Conservation (phyloP, 2,888 invertebrate genomes). For the Lamellibrachia satsuma region DNA sequence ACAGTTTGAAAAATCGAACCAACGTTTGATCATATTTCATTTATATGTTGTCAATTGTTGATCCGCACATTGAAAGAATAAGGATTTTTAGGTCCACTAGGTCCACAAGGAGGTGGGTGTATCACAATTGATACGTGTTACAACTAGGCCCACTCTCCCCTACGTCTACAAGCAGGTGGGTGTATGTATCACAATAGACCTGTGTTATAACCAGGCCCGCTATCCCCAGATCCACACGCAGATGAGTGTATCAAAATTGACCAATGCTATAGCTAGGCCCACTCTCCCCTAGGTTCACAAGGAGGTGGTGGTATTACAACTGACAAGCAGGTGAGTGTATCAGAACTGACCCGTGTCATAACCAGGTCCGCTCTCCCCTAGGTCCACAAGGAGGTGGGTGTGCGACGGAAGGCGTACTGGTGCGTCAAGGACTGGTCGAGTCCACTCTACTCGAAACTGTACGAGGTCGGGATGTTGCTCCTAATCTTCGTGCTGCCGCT, state of each 20-base stretch:
- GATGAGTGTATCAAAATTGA: not conserved
- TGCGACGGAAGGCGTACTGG: slow-evolving; percentile 68
- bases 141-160: too few relatives aligned
- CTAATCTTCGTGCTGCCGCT: slow-evolving; percentile 74
- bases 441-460: slow-evolving; percentile 67
- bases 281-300: not conserved
- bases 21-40: too few relatives aligned
- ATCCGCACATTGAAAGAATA: too few relatives aligned
- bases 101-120: slow-evolving; percentile 67
- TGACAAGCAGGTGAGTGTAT: not conserved
- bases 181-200: too few relatives aligned
- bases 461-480: slow-evolving; percentile 74
- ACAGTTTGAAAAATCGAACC: too few relatives aligned
- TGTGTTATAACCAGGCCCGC: too few relatives aligned
- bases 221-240: not conserved
- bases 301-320: not conserved
- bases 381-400: slow-evolving; percentile 68
- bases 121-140: too few relatives aligned
- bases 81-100: slow-evolving; percentile 48
- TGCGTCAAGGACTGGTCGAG: slow-evolving; percentile 70
- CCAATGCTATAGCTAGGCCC: not conserved
- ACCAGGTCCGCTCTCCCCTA: slow-evolving; percentile 41
- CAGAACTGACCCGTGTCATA: not conserved
- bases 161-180: too few relatives aligned
- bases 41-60: too few relatives aligned